Evolutionary conservation across 2,888 invertebrate species (phyloP).

Genomic region (Acleris cristana): DNA sequence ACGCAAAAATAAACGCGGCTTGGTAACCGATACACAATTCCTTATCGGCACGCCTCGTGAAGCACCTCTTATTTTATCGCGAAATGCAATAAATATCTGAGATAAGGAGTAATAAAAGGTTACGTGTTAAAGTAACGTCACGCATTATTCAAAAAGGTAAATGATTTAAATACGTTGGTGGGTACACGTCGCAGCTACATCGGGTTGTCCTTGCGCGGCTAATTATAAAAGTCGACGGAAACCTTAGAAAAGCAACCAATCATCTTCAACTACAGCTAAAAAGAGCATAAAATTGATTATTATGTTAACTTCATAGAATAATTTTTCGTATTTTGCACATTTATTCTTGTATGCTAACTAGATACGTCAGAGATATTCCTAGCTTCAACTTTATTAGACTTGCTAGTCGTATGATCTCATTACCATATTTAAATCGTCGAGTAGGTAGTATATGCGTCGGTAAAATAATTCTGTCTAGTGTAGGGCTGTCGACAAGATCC

Average conservation of each 20-base stretch:
- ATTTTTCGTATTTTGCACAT: neutral
- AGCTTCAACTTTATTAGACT: conserved; percentile 4
- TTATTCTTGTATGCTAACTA: neutral
- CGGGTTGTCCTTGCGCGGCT: neutral
- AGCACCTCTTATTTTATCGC: conserved; percentile 70
- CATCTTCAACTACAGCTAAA: neutral
- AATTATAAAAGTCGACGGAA: conserved; percentile 9
- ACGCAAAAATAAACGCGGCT: conserved; percentile 40
- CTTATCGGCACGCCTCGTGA: conserved; percentile 60
- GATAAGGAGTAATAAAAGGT: conserved; percentile 68
- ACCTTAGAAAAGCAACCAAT: neutral
- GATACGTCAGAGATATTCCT: neutral
- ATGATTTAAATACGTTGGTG: conserved; percentile 1
- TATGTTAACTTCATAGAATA: neutral
- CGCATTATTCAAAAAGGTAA: conserved; percentile 28
- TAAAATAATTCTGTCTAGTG: conserved; percentile 19
- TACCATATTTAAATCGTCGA: conserved; percentile 22
- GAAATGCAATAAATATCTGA: conserved; percentile 65
- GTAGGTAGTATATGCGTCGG: conserved; percentile 6
- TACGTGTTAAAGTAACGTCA: conserved; percentile 63
- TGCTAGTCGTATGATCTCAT: conserved; percentile 1
- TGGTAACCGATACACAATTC: conserved; percentile 51
- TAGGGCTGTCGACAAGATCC: conserved; percentile 12
- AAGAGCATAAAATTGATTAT: no score
- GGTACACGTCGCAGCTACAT: neutral